Percentiles rank a stretch among this genome's conserved stretches.
Evolutionary conservation across 1,140 invertebrate genomes (phyloP).

Genomic region (Drosophila aff.): DNA sequence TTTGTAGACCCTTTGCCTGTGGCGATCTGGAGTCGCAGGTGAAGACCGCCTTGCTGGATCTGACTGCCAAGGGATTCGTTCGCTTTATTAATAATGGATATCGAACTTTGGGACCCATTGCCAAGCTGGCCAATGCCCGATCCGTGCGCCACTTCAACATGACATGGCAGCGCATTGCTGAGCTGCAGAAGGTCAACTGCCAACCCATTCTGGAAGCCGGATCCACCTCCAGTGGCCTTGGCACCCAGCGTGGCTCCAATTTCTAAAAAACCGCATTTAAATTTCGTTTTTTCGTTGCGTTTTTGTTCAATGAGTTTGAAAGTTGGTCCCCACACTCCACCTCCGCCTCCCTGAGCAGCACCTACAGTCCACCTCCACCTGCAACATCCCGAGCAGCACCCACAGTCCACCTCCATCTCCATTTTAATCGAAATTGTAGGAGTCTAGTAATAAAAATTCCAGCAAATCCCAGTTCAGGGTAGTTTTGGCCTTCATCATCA

Average conservation of each 20-base stretch:
- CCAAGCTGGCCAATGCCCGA: constrained; percentile 75
- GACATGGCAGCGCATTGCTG: constrained; percentile 76
- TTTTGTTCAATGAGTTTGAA: constrained; percentile 24
- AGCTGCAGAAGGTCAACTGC: constrained; percentile 68
- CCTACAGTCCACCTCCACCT: neutral
- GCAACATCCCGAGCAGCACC: neutral
- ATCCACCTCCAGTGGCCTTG: constrained; percentile 25
- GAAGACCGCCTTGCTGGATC: constrained; percentile 70
- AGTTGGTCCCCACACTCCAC: constrained; percentile 3
- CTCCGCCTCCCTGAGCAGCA: neutral
- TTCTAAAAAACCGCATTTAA: constrained; percentile 7
- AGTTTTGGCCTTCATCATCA: constrained; percentile 46
- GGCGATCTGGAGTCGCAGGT: constrained; percentile 80
- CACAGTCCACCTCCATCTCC: neutral
- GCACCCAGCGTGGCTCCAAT: constrained; percentile 48
- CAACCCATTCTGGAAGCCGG: constrained; percentile 44
- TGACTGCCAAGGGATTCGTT: constrained; percentile 71
- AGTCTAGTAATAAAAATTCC: constrained; percentile 50
- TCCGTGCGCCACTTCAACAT: constrained; percentile 70
- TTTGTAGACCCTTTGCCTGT: constrained; percentile 62
- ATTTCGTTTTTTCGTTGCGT: constrained; percentile 19
- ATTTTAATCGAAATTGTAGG: constrained; percentile 32
- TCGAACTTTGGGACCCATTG: constrained; percentile 79
- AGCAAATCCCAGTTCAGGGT: constrained; percentile 44
- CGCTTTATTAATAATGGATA: constrained; percentile 74